These are phyloP conservation scores for Ophraella communa DNA, from an alignment of 2,888 invertebrate genomes.

Conservation along the genomic window DNA sequence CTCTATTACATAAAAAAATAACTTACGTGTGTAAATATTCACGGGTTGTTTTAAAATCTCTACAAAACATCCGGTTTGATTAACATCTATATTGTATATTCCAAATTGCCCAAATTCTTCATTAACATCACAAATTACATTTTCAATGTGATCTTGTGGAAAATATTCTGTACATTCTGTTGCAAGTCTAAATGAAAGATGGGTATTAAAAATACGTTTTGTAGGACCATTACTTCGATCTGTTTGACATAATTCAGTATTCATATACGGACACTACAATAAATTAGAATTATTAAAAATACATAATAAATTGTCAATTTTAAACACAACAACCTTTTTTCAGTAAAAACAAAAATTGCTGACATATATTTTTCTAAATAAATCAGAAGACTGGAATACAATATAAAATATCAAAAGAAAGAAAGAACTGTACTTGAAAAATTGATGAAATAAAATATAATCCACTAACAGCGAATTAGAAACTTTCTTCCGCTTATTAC, in stretches of 20 bases:
- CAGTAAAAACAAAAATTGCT: too few species aligned
- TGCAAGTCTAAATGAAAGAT: conserved; percentile 37
- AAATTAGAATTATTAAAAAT: neutral
- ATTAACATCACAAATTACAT: conserved; percentile 42
- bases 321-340: neutral
- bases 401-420: too few species aligned
- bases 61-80: conserved; percentile 37
- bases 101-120: conserved; percentile 47
- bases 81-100: conserved; percentile 43
- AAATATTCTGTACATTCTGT: conserved; percentile 38
- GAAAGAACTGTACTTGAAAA: too few species aligned
- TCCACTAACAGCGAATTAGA: too few species aligned
- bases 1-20: neutral
- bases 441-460: too few species aligned
- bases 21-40: conserved; percentile 47
- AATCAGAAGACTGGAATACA: too few species aligned
- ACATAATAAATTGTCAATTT: neutral
- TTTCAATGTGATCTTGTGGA: conserved; percentile 32
- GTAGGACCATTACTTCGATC: conserved; percentile 23
- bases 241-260: conserved; percentile 6
- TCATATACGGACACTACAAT: conserved; percentile 31
- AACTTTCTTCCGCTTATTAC: too few species aligned
- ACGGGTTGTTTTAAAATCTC: conserved; percentile 44
- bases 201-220: conserved; percentile 34
- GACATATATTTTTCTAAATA: too few species aligned